These are phyloP conservation scores for Shargacucullia verbasci DNA, from an alignment of 2,888 invertebrate genomes.

Conservation along the genomic window DNA sequence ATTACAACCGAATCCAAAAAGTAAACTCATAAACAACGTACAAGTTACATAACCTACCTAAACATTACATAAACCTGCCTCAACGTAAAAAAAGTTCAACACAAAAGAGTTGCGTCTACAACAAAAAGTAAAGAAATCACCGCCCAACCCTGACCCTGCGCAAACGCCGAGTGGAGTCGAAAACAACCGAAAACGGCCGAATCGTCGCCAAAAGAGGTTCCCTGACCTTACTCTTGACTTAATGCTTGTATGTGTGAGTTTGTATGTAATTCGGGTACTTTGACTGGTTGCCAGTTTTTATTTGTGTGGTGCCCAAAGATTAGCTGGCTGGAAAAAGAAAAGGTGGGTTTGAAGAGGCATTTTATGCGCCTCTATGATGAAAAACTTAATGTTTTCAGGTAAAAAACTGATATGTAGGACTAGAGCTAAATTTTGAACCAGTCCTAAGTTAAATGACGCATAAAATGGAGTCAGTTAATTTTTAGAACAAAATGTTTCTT, in stretches of 20 bases:
- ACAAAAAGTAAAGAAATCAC: constrained; percentile 60
- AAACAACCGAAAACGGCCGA: constrained; percentile 72
- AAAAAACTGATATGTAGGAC: no score
- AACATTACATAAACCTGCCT: constrained; percentile 54
- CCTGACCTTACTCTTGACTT: constrained; percentile 83
- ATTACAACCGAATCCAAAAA: no score
- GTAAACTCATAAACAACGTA: neutral
- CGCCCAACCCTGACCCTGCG: constrained; percentile 73
- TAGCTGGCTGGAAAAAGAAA: constrained; percentile 27
- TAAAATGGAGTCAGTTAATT: no score
- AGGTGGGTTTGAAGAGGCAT: neutral
- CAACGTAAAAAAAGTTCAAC: constrained; percentile 42
- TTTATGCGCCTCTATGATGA: constrained; percentile 16
- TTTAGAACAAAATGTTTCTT: no score
- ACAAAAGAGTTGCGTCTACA: constrained; percentile 49
- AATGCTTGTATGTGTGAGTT: constrained; percentile 62
- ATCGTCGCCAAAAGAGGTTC: constrained; percentile 74
- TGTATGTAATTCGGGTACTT: constrained; percentile 83
- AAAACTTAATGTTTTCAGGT: neutral
- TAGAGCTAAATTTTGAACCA: no score
- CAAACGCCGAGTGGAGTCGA: constrained; percentile 73
- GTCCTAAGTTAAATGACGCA: no score
- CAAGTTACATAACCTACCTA: constrained; percentile 4
- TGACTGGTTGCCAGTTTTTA: constrained; percentile 60
- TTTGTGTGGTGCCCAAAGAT: constrained; percentile 70